Evolutionary conservation across 2,113 vertebrate species (phyloP).

Genomic region (Oplegnathus fasciatus): DNA sequence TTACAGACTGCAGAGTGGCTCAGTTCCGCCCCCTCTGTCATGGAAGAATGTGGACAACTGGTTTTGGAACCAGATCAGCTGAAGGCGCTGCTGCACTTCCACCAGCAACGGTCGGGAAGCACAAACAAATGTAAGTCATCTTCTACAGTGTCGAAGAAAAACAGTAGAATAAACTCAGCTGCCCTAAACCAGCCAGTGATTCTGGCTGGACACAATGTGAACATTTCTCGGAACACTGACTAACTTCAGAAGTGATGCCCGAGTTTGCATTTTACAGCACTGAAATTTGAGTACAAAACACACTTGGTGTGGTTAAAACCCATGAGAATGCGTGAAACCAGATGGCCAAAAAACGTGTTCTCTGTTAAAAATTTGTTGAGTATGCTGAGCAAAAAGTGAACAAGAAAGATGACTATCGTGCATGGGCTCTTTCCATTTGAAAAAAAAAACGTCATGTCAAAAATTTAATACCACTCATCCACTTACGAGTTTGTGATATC

Average conservation of each 20-base stretch:
- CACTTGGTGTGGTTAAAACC: background rate
- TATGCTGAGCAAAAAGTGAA: background rate
- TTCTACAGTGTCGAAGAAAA: background rate
- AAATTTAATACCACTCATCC: background rate
- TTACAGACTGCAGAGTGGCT: conserved; percentile 57
- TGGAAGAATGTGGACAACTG: conserved; percentile 44
- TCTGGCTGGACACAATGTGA: too few species aligned
- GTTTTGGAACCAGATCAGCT: conserved; percentile 43
- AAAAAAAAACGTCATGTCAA: background rate
- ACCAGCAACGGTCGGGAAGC: conserved; percentile 36
- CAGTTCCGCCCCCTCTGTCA: conserved; percentile 1
- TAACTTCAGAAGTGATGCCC: background rate
- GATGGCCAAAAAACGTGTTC: background rate
- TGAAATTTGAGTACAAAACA: background rate
- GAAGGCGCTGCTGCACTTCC: conserved; percentile 38
- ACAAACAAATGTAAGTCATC: conserved; percentile 8
- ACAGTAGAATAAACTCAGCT: background rate
- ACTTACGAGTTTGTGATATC: background rate
- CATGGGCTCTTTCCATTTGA: background rate
- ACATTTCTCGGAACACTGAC: background rate
- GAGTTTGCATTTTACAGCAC: background rate
- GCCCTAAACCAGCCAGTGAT: background rate
- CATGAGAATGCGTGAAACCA: background rate
- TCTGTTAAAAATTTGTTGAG: too few species aligned
- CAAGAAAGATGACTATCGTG: too few species aligned